Percentiles rank a stretch among this genome's conserved stretches.
These are phyloP conservation scores for Trichonephila inaurata DNA, from an alignment of 1,140 invertebrate species.

Conservation along the genomic window DNA sequence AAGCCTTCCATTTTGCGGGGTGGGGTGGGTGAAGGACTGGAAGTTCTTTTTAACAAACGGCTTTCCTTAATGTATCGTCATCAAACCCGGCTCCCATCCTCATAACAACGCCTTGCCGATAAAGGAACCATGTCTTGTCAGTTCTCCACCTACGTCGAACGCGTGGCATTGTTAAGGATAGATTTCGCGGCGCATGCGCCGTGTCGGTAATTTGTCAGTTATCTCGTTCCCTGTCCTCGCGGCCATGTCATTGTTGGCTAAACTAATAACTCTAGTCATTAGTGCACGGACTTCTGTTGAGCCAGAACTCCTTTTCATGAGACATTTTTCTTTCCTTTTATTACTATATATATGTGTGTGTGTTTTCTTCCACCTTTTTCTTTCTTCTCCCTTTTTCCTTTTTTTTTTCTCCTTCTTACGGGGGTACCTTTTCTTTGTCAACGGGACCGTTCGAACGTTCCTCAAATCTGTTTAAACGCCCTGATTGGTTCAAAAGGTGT, in stretches of 20 bases:
- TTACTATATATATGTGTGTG: conserved; percentile 46
- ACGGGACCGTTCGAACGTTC: neutral
- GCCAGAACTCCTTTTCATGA: conserved; percentile 26
- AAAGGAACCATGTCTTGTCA: conserved; percentile 64
- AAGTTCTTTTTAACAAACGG: conserved; percentile 54
- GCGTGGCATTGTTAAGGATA: conserved; percentile 51
- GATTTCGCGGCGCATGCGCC: conserved; percentile 69
- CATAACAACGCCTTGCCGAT: conserved; percentile 53
- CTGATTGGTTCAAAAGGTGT: conserved; percentile 76
- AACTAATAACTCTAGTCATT: conserved; percentile 76
- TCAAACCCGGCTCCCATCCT: conserved; percentile 63
- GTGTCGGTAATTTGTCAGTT: conserved; percentile 75
- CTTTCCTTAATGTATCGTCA: conserved; percentile 71
- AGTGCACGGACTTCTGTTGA: conserved; percentile 52
- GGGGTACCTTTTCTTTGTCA: conserved; percentile 46
- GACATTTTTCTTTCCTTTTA: conserved; percentile 66
- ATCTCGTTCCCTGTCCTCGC: conserved; percentile 71
- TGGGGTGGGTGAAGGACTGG: neutral
- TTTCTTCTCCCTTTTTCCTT: neutral
- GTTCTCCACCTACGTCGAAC: conserved; percentile 37
- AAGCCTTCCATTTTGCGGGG: conserved; percentile 31
- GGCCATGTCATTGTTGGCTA: conserved; percentile 77
- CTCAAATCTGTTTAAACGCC: conserved; percentile 76
- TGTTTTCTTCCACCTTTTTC: conserved; percentile 36
- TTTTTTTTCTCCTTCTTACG: conserved; percentile 2